phyloP scores from a whole-genome alignment of 2,113 vertebrate genomes.

The Aleadryas rufinucha region DNA sequence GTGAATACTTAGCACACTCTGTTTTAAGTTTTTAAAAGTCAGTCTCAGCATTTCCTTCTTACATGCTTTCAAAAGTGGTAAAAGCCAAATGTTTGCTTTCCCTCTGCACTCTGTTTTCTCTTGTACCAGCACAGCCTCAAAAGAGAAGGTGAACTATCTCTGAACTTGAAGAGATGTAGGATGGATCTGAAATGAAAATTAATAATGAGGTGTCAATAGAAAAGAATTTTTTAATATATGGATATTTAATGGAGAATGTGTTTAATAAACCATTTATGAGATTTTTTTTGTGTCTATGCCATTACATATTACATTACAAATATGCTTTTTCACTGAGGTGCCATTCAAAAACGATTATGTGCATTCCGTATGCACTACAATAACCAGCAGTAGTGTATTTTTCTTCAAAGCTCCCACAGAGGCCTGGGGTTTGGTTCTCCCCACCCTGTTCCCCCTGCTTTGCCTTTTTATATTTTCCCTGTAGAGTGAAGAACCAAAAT shows the following conservation, averaged over 20 bases:
- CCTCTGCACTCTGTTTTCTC: background rate
- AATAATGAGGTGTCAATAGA: background rate
- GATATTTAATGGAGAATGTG: background rate
- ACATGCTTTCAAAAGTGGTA: background rate
- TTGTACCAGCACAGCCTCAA: background rate
- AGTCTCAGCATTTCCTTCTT: background rate
- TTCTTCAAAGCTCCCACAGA: background rate
- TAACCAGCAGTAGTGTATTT: background rate
- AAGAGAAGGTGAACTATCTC: background rate
- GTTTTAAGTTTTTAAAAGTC: background rate
- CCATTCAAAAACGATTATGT: fast-evolving
- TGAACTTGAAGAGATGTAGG: background rate
- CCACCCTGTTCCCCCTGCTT: fast-evolving
- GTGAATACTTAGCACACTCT: background rate
- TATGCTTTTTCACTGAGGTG: background rate
- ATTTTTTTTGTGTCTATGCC: background rate
- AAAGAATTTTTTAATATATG: background rate
- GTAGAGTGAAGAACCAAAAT: background rate
- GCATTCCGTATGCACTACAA: background rate
- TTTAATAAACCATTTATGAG: background rate
- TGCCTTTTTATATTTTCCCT: background rate
- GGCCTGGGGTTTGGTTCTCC: background rate
- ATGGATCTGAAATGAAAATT: background rate
- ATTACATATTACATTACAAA: background rate
- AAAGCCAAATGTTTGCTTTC: background rate